These are phyloP conservation scores for Ciconia boyciana DNA, from an alignment of 2,113 vertebrate species.

Conservation along the genomic window DNA sequence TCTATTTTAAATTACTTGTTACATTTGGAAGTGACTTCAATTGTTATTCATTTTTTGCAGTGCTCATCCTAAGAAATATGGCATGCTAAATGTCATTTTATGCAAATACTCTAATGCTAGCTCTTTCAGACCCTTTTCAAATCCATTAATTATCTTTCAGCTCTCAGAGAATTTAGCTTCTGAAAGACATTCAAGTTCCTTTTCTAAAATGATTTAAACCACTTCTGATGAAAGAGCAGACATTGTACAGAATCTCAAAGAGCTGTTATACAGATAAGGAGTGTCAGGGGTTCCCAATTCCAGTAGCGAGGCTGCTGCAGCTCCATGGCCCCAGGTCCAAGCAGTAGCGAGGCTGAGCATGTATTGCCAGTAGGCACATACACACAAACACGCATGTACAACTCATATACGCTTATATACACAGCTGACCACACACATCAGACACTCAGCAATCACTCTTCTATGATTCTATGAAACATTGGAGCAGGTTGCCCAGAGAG, in stretches of 20 bases:
- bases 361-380: not conserved
- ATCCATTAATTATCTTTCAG: conserved; percentile 23
- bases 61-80: not conserved
- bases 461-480: accelerated
- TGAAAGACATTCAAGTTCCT: not conserved
- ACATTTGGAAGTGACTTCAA: not conserved
- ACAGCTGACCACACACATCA: not conserved
- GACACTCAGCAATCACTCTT: accelerated
- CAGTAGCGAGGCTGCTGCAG: not conserved
- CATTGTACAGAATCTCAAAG: not conserved
- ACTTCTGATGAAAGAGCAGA: not conserved
- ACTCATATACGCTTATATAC: not conserved
- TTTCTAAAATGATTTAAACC: not conserved
- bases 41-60: not conserved
- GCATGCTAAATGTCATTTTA: conserved; percentile 7
- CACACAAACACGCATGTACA: accelerated
- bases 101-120: not conserved
- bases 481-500: not conserved
- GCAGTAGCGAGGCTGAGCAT: accelerated
- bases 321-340: not conserved
- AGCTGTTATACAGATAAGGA: not conserved
- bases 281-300: not conserved
- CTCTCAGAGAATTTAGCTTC: not conserved
- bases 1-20: not conserved
- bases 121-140: not conserved